Conservation (phyloP, 2,888 invertebrate species). For the Hydrotaea diabolus region DNA sequence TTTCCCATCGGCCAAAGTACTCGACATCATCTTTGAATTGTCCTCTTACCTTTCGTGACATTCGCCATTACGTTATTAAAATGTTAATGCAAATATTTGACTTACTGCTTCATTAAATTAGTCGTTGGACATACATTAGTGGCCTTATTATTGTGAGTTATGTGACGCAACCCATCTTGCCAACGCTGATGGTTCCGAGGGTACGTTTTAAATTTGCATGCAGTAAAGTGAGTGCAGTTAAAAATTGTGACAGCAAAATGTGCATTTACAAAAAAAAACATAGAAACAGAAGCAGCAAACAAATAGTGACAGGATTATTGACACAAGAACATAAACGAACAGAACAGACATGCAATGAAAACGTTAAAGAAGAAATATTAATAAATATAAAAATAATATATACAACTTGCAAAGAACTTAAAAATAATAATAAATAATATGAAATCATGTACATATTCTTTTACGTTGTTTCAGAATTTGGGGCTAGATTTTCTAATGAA, state of each 20-base stretch:
- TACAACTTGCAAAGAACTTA: background rate
- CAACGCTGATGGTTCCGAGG: slow-evolving; percentile 85
- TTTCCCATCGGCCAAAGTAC: background rate
- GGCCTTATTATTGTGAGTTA: slow-evolving; percentile 98
- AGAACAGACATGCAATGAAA: slow-evolving; percentile 63
- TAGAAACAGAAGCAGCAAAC: background rate
- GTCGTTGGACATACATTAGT: slow-evolving; percentile 97
- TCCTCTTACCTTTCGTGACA: background rate
- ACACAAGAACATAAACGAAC: slow-evolving; percentile 27
- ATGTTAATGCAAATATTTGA: slow-evolving; percentile 74
- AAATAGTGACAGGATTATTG: slow-evolving; percentile 25
- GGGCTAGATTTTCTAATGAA: too few relatives aligned
- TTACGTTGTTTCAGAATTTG: too few relatives aligned
- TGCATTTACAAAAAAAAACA: background rate
- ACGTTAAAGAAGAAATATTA: slow-evolving; percentile 30
- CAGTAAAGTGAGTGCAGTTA: slow-evolving; percentile 1
- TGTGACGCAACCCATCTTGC: slow-evolving; percentile 92
- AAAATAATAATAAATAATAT: background rate
- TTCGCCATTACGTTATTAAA: background rate
- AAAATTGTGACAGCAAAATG: slow-evolving; percentile 8
- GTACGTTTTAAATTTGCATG: too few relatives aligned
- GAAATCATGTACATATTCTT: background rate
- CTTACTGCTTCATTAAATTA: slow-evolving; percentile 99
- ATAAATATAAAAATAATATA: slow-evolving; percentile 36
- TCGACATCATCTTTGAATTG: background rate